Evolutionary conservation across 2,797 vertebrate species (phyloP).

Genomic region (Emydoidea blandingii): DNA sequence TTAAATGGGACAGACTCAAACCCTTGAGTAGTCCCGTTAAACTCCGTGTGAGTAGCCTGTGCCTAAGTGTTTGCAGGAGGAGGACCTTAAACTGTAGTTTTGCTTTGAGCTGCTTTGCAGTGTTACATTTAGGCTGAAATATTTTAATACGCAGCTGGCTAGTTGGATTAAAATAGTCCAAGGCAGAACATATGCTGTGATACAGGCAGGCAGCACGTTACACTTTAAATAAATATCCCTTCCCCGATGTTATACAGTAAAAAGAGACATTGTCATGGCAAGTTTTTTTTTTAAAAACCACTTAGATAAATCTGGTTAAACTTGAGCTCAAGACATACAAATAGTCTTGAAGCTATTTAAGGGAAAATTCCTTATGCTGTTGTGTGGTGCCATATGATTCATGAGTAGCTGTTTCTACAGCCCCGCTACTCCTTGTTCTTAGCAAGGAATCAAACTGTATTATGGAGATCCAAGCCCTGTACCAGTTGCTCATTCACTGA

Average conservation of each 20-base stretch:
- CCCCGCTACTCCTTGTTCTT: fast-evolving
- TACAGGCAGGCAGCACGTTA: not conserved
- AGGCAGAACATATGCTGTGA: not conserved
- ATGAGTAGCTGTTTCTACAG: not conserved
- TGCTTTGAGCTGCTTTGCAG: not conserved
- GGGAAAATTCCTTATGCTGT: not conserved
- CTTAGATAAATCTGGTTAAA: not conserved
- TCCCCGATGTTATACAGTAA: not conserved
- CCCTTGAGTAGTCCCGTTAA: not conserved
- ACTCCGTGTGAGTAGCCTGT: fast-evolving
- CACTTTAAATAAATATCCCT: not conserved
- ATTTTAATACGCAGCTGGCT: not conserved
- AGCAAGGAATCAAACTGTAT: fast-evolving
- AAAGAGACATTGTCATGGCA: not conserved
- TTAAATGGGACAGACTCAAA: not conserved
- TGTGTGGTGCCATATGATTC: fast-evolving
- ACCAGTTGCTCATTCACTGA: not conserved
- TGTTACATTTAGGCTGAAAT: not conserved
- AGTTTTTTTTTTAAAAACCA: not conserved
- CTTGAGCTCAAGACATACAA: not conserved
- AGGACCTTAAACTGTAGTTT: fast-evolving
- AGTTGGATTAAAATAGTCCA: not conserved
- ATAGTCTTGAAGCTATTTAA: not conserved
- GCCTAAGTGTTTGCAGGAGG: not conserved
- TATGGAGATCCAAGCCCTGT: not conserved